Conservation (phyloP, 2,888 invertebrate genomes). For the Augochlorella aurata region DNA sequence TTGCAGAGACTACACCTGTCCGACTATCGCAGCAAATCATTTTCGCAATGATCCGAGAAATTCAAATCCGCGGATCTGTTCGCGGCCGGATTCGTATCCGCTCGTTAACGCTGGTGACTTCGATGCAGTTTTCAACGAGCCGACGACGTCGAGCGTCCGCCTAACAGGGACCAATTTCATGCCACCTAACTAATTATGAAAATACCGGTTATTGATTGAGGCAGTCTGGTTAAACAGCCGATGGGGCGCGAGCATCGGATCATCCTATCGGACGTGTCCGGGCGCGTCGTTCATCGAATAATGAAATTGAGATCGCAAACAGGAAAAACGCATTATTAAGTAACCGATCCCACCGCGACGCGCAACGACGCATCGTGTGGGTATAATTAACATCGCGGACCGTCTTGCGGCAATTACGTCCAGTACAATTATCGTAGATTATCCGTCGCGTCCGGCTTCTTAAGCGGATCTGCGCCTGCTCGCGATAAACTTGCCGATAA, state of each 20-base stretch:
- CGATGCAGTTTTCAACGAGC: background rate
- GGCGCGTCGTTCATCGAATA: background rate
- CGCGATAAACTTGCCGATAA: slow-evolving; percentile 53
- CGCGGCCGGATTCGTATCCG: no score
- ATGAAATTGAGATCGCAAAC: slow-evolving; percentile 16
- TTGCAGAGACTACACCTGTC: no score
- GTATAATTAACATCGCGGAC: slow-evolving; percentile 65
- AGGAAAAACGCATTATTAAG: slow-evolving; percentile 25
- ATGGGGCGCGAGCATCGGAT: background rate
- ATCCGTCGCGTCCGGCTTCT: slow-evolving; percentile 48
- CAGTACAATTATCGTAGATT: slow-evolving; percentile 68
- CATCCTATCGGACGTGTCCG: background rate
- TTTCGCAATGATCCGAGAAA: no score
- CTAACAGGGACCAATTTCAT: background rate
- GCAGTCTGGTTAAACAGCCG: background rate
- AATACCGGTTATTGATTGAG: slow-evolving; percentile 11
- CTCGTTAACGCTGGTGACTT: background rate
- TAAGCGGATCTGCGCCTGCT: slow-evolving; percentile 31
- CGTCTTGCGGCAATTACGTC: slow-evolving; percentile 66
- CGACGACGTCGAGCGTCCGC: background rate
- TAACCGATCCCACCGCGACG: slow-evolving; percentile 61
- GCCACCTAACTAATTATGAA: background rate
- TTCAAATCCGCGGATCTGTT: no score
- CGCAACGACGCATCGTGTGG: slow-evolving; percentile 42
- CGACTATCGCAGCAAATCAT: no score